phyloP scores from a whole-genome alignment of 2,797 vertebrate genomes.

The Anabacerthia variegaticeps region DNA sequence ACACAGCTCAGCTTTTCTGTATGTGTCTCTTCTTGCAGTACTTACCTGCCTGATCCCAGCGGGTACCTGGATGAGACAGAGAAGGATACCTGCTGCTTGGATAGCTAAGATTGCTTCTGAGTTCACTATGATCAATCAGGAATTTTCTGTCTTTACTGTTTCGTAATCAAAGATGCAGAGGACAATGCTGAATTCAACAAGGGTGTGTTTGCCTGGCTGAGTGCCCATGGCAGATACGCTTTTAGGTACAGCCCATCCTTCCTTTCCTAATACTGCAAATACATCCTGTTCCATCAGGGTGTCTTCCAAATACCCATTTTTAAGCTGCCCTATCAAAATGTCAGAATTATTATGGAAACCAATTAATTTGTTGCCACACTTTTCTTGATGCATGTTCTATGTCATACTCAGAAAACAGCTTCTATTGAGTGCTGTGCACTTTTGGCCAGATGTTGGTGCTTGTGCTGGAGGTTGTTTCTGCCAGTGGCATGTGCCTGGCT shows the following conservation, averaged over 20 bases:
- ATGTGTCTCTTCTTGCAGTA: neutral
- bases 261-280: neutral
- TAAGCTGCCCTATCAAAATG: neutral
- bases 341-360: neutral
- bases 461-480: neutral
- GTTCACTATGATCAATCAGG: neutral
- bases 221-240: neutral
- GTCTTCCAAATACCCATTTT: neutral
- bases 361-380: neutral
- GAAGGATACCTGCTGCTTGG: neutral
- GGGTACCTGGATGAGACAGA: neutral
- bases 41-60: neutral
- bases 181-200: neutral
- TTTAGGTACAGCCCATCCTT: neutral
- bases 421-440: neutral
- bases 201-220: neutral
- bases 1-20: neutral
- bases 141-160: neutral
- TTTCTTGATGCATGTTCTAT: fast-evolving
- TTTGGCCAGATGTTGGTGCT: neutral
- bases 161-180: neutral
- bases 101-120: neutral
- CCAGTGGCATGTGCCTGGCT: neutral
- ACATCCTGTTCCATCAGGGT: neutral
- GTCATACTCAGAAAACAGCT: neutral